Percentiles rank a stretch among this genome's conserved stretches.
Conservation (phyloP, 1,140 invertebrate species). For the Calephelis nemesis region DNA sequence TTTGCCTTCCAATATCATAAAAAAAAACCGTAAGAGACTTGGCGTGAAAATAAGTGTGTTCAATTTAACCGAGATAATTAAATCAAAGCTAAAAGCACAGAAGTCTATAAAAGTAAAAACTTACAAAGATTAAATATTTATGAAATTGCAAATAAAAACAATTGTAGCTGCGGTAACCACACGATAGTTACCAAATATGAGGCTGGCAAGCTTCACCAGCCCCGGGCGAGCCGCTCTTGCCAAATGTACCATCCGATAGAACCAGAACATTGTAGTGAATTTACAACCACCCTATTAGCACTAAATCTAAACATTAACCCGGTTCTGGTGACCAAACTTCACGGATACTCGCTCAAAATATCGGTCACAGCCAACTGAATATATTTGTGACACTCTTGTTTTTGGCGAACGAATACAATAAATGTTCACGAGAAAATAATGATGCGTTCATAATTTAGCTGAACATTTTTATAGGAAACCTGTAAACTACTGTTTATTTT, state of each 20-base stretch:
- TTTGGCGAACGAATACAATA: slow-evolving; percentile 34
- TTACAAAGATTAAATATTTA: slow-evolving; percentile 20
- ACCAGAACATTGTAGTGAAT: slow-evolving; percentile 70
- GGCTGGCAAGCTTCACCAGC: slow-evolving; percentile 59
- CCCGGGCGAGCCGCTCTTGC: slow-evolving; percentile 55
- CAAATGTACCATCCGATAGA: slow-evolving; percentile 76
- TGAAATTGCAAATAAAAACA: slow-evolving; percentile 54
- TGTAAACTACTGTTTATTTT: neutral
- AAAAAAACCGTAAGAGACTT: too few relatives aligned
- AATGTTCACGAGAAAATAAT: slow-evolving; percentile 21
- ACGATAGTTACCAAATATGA: slow-evolving; percentile 58
- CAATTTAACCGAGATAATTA: too few relatives aligned
- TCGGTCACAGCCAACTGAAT: slow-evolving; percentile 53
- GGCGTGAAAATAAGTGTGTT: too few relatives aligned
- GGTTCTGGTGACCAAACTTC: slow-evolving; percentile 72
- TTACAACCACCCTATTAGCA: slow-evolving; percentile 77
- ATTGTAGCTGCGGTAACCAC: slow-evolving; percentile 44
- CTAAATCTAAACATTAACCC: slow-evolving; percentile 79
- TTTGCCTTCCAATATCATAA: too few relatives aligned
- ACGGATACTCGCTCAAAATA: slow-evolving; percentile 58
- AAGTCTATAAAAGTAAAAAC: neutral
- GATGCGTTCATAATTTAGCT: neutral
- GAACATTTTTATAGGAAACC: neutral
- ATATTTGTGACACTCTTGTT: slow-evolving; percentile 46
- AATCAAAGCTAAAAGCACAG: neutral